A percentile compares a stretch with the other conserved stretches of the same genome.
phyloP scores from a whole-genome alignment of 2,113 vertebrate species.

The Ptychochromis oligacanthus region DNA sequence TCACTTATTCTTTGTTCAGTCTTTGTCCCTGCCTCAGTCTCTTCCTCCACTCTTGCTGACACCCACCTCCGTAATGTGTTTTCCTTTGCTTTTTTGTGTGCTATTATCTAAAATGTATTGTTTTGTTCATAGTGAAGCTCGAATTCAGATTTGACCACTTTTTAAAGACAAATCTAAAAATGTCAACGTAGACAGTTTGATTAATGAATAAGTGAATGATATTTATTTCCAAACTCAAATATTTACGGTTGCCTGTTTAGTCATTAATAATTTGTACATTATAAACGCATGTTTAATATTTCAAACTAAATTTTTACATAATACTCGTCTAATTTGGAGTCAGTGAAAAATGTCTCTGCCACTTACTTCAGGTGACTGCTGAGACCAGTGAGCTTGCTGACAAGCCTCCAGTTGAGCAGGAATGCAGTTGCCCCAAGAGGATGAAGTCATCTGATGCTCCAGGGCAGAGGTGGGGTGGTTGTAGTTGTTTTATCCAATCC shows the following conservation, averaged over 20 bases:
- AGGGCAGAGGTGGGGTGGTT: constrained; percentile 71
- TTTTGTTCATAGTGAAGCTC: neutral
- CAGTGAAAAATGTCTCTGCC: neutral
- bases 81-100: constrained; percentile 31
- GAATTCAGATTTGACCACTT: neutral
- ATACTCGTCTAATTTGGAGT: neutral
- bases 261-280: neutral
- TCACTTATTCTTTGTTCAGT: constrained; percentile 55
- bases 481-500: neutral
- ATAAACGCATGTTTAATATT: neutral
- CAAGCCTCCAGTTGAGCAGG: constrained; percentile 72
- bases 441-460: constrained; percentile 75
- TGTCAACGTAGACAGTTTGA: neutral
- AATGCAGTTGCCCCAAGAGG: constrained; percentile 83
- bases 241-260: neutral
- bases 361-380: constrained; percentile 70
- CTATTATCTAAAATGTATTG: neutral
- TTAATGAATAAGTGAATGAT: neutral
- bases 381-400: constrained; percentile 63
- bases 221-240: neutral
- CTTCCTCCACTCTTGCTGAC: constrained; percentile 42
- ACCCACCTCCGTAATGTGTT: constrained; percentile 15
- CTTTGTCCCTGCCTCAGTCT: constrained; percentile 59
- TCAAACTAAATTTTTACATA: neutral
- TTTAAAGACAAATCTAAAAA: neutral